Base-by-base conservation (phyloP, 2,888 invertebrate genomes). In the Drosophila fulvimacula region DNA sequence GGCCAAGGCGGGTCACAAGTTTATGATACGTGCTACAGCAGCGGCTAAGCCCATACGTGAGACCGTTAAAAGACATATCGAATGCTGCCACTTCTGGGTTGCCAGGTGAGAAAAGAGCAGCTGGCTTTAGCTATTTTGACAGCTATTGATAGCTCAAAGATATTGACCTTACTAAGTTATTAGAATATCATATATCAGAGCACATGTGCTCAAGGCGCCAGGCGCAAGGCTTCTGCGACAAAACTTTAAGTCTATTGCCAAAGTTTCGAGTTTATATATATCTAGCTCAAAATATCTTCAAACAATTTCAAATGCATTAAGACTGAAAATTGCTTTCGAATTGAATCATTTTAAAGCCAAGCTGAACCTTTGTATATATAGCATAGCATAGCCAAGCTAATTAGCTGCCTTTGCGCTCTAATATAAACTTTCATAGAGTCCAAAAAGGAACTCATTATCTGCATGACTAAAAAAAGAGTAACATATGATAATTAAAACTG, bases 401-500 rank as follows among this genome's bases (percentile, higher is more conserved):
- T 63, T 48, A 27, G 9, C n/a, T 34, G 24, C 34, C 10, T 2
- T 11, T n/a, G 34, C 63, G 17, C 19, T 10, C 10, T 11, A 24
- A 17, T 4, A 38, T n/a, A 19, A 11, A n/a, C 58, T 48, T 58
- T 41, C 17, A 41, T 53, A 34, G 17, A 11, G 10, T 41, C 30
- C 15, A 55, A 55, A 19, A 17, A 24, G 36, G 27, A 55, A 46
- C 53, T 48, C 53, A 48, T 70, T 64, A 36, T 39, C 21, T 48
- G 46, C 46, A 27, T 27, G 38, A 32, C 34, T 39, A 46, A 36
- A 15, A n/a, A 21, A 36, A 21, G 36, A n/a, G 24, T 76, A 71
- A 57, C 62, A 56, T 60, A 57, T 68, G 67, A 68, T 76, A 75
- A 75, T 75, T 48, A 76, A 72, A 69, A 39, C 46, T 59, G 36